Conservation (phyloP, 2,888 invertebrate genomes). For the Xestobium rufovillosum region DNA sequence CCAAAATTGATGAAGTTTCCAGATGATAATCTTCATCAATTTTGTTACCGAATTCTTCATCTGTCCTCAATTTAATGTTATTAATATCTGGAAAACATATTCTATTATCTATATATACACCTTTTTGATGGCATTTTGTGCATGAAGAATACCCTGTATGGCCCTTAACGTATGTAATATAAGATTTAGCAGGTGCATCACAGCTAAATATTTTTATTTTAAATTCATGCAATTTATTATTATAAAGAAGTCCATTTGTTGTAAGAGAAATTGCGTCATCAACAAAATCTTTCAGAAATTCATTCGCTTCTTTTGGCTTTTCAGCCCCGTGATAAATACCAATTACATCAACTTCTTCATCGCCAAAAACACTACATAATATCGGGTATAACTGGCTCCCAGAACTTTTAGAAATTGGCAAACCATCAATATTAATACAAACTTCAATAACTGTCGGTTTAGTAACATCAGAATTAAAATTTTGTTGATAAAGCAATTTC, state of each 20-base stretch:
- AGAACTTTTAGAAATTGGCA: constrained; percentile 12
- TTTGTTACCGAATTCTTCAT: constrained; percentile 15
- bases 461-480: no score
- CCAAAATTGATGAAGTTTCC: constrained; percentile 18
- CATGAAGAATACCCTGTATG: constrained; percentile 24
- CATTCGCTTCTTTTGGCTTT: constrained; percentile 16
- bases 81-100: constrained; percentile 18
- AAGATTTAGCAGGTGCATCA: constrained; percentile 22
- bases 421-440: constrained; percentile 10
- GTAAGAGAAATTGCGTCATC: constrained; percentile 15
- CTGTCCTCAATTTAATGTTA: constrained; percentile 9
- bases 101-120: constrained; percentile 13
- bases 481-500: constrained; percentile 4
- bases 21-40: constrained; percentile 21
- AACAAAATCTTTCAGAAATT: constrained; percentile 19
- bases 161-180: constrained; percentile 17
- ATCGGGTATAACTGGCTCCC: constrained; percentile 12
- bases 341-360: constrained; percentile 10
- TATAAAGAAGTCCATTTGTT: constrained; percentile 16
- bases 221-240: constrained; percentile 13
- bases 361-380: constrained; percentile 10
- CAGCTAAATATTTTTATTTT: constrained; percentile 20
- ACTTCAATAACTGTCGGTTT: constrained; percentile 4
- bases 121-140: constrained; percentile 21
- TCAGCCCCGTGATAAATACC: constrained; percentile 18